Evolutionary conservation across 2,113 vertebrate species (phyloP), one percentile per base, ranked within the genome.

Genomic region (Otocyon megalotis): DNA sequence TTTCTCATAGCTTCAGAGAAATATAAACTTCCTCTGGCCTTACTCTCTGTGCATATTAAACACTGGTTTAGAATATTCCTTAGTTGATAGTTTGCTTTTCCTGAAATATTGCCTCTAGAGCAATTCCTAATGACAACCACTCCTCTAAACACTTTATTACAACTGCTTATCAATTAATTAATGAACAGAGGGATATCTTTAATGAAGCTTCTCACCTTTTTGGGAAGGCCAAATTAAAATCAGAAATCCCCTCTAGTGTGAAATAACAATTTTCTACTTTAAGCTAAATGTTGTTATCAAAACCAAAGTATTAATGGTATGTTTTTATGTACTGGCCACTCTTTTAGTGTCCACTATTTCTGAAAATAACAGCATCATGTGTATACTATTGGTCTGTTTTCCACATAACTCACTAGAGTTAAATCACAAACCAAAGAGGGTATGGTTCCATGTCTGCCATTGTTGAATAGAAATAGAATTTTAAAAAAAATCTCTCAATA

Each of bases 81-180:
- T 93, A 63, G 90, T 94, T 97, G 96, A 92, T 96, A 97, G 79
- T 96, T 97, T 94, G 85, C 95, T 97, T 88, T 97, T 98, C 88
- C 88, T 96, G 82, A 97, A 97, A 96, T 67, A 74, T 65, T 97
- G 94, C 94, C 95, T 92, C 93, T 95, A 95, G 97, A 98, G 95
- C 97, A 97, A 97, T 90, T 96, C 77, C 81, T 98, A 97, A 97
- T 98, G 96, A 98, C 96, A 97, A 93, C 90, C 90, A 95, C 92
- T 98, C 65, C 95, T 98, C 92, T 95, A 97, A 97, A 90, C 90
- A 97, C 96, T 97, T 98, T 97, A 97, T 98, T 98, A 97, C 91
- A 96, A 97, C 92, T 94, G 94, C 92, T 97, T 97, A 97, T 98
- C 98, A 97, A 96, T 97, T 98, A 98, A 98, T 98, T 98, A 98